Base-by-base conservation (phyloP, 2,113 vertebrate species). In the Ifrita kowaldi region DNA sequence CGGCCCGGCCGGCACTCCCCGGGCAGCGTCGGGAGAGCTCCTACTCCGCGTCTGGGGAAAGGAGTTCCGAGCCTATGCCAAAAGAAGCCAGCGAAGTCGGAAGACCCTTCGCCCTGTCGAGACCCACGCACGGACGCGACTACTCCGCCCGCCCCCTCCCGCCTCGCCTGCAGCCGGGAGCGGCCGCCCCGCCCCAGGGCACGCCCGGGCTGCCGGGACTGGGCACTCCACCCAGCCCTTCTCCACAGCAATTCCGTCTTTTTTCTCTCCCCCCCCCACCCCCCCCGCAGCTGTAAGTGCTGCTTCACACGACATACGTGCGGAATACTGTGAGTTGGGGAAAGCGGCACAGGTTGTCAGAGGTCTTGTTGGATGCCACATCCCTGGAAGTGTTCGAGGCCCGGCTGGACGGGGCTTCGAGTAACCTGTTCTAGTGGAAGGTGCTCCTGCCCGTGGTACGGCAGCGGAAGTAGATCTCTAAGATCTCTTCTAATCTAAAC, bases 301-400 rank as follows among this genome's bases (percentile, higher is more conserved):
- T 18, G 60, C 53, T 62, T n/a, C 35, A 12, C 20, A 7, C 1
- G 9, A 13, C 13, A 26, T 3, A 7, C 5, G 3, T 1, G 11
- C 5, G 4, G 35, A 8, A 1, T 3, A 1, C 26, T 10, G 13
- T 1, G 22, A 9, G 37, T 0, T 26, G 19, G 11, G 55, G 39
- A 42, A 28, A 35, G 26, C 2, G 27, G 32, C 33, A 11, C 18
- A 11, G 22, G 59, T 16, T 23, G 44, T 64, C 50, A 16, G 32
- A 32, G 10, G 21, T 28, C 47, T 6, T 59, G 33, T 1, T 67
- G 68, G 52, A n/a, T 30, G 13, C 16, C 24, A 33, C 46, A n/a
- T 21, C 33, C 6, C 28, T 53, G 33, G 2, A 47, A 68, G 20
- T 7, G 39, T 22, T 32, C 17, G 22, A n/a, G 20, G 46, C 77